Evolutionary conservation across 2,888 invertebrate species (phyloP).

Genomic region (Nowickia ferox): DNA sequence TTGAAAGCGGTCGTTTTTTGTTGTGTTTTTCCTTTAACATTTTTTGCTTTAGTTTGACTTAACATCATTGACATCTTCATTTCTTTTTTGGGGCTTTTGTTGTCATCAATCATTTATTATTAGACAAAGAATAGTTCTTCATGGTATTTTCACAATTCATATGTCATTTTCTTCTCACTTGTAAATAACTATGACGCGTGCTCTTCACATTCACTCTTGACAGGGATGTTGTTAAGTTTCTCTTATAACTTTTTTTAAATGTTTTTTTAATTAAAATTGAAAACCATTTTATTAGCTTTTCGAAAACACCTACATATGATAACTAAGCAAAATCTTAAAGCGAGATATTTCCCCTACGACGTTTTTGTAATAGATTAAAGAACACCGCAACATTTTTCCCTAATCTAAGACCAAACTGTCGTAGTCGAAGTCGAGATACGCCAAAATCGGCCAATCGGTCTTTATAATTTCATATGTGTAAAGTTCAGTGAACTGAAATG

Average conservation of each 20-base stretch:
- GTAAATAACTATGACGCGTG: constrained; percentile 56
- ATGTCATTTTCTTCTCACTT: constrained; percentile 36
- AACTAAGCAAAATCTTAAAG: constrained; percentile 54
- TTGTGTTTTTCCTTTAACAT: constrained; percentile 23
- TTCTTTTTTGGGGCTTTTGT: constrained; percentile 21
- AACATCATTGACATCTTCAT: constrained; percentile 30
- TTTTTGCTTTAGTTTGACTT: constrained; percentile 17
- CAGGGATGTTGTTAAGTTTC: constrained; percentile 40
- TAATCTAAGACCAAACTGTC: too few relatives aligned
- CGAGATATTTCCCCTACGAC: too few relatives aligned
- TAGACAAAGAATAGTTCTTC: constrained; percentile 14
- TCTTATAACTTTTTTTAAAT: constrained; percentile 2
- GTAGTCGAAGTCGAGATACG: too few relatives aligned
- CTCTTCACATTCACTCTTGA: constrained; percentile 35
- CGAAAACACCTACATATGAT: not conserved
- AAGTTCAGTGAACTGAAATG: too few relatives aligned
- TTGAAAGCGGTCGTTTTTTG: constrained; percentile 28
- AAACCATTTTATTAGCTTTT: constrained; percentile 14
- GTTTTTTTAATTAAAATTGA: not conserved
- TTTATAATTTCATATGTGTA: too few relatives aligned
- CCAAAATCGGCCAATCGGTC: too few relatives aligned
- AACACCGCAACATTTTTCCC: too few relatives aligned
- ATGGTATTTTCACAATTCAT: constrained; percentile 43
- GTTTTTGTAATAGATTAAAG: too few relatives aligned
- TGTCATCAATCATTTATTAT: constrained; percentile 39